Conservation (phyloP, 2,888 invertebrate species). For the Himalopsyche anomala region DNA sequence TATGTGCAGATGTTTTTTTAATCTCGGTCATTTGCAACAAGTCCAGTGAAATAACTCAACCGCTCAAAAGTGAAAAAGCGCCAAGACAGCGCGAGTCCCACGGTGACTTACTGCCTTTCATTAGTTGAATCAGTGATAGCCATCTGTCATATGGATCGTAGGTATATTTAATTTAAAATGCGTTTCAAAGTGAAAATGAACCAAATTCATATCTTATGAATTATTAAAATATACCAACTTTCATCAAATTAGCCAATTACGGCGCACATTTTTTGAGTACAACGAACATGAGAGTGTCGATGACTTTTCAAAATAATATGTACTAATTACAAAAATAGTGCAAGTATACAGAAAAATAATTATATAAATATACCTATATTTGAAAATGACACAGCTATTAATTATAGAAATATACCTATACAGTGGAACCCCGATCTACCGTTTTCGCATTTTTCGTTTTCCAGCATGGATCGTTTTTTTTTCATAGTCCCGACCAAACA, state of each 20-base stretch:
- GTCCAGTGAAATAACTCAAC: neutral
- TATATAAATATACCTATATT: neutral
- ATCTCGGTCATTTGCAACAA: constrained; percentile 9
- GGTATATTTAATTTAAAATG: neutral
- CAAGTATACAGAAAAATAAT: neutral
- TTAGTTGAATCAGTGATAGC: neutral
- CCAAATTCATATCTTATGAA: neutral
- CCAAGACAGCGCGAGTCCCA: neutral
- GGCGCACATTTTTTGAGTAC: neutral
- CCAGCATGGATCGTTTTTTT: no score
- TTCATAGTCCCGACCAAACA: no score
- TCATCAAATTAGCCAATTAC: neutral
- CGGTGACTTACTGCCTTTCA: neutral
- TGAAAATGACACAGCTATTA: no score
- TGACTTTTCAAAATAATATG: neutral
- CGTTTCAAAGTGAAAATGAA: neutral
- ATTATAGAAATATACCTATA: no score
- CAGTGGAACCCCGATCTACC: no score
- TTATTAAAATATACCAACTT: neutral
- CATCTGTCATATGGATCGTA: constrained; percentile 8
- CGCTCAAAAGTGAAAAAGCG: neutral
- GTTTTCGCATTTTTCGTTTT: no score
- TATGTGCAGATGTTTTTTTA: neutral
- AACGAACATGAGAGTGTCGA: neutral
- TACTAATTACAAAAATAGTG: neutral